phyloP scores from a whole-genome alignment of 2,113 vertebrate genomes.

The rat (Rattus norvegicus) region GRCr8 NC_086022.1:143250001-143250500 shows the following conservation, averaged over 20 bases:
- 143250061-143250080: neutral
- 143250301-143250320: neutral
- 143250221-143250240: neutral
- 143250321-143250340: neutral
- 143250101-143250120: neutral
- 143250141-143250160: neutral
- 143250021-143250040: neutral
- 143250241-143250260: neutral
- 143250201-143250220: neutral
- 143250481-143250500: neutral
- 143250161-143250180: neutral
- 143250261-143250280: neutral
- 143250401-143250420: neutral
- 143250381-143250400: neutral
- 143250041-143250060: neutral
- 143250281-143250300: neutral
- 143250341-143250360: no score
- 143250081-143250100: neutral
- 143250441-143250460: neutral
- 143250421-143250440: accelerated
- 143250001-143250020: neutral
- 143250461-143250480: neutral
- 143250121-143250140: neutral
- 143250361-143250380: neutral
- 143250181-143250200: no score